These are phyloP conservation scores for Phortica okadai DNA, from an alignment of 2,888 invertebrate species.

Conservation along the genomic window DNA sequence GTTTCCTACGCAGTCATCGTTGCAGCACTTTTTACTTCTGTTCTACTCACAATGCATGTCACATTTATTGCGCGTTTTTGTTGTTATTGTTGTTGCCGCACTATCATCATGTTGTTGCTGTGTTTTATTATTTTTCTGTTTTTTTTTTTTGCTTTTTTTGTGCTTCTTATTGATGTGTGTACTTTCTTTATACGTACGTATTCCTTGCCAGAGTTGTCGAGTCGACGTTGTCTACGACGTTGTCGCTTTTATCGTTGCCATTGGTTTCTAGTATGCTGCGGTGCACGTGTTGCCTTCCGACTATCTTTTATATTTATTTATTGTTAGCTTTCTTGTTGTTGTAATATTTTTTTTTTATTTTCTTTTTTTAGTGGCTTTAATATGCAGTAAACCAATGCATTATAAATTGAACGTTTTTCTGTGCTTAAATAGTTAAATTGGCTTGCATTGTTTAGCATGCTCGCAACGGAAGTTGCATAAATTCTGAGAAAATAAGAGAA, in stretches of 20 bases:
- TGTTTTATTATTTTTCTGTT: constrained; percentile 11
- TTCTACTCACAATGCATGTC: constrained; percentile 66
- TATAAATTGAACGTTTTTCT: too few relatives aligned
- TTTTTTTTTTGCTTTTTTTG: constrained; percentile 24
- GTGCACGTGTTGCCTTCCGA: constrained; percentile 11
- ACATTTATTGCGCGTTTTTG: constrained; percentile 66
- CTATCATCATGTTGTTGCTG: constrained; percentile 53
- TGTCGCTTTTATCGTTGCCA: not conserved
- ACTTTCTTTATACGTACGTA: not conserved
- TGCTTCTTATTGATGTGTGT: constrained; percentile 3
- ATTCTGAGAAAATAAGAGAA: too few relatives aligned
- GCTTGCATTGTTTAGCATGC: too few relatives aligned
- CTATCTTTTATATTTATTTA: constrained; percentile 3
- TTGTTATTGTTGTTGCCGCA: constrained; percentile 33
- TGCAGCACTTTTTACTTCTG: not conserved
- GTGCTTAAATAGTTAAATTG: too few relatives aligned
- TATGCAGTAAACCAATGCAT: too few relatives aligned
- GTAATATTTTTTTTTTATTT: not conserved
- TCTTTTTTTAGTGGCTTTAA: not conserved
- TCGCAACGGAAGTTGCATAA: too few relatives aligned
- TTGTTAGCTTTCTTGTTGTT: not conserved
- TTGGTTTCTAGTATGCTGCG: not conserved
- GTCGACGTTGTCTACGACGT: not conserved
- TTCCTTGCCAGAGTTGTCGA: not conserved
- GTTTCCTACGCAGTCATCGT: not conserved